A percentile compares a stretch with the other conserved stretches of the same genome.
Conservation (phyloP, 2,797 vertebrate genomes). For the Lerista edwardsae region DNA sequence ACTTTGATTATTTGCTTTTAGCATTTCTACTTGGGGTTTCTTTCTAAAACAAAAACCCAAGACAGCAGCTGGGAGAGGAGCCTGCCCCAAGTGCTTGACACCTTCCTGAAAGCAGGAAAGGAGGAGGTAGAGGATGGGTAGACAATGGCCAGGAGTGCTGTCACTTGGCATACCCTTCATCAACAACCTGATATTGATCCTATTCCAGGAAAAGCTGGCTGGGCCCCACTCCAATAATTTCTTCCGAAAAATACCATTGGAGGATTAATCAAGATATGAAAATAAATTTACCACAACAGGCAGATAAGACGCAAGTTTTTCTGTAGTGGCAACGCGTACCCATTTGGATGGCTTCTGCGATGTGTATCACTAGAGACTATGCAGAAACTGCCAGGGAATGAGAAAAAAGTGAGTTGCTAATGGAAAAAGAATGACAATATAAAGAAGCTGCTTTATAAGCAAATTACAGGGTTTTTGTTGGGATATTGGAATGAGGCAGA, state of each 20-base stretch:
- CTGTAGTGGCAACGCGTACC: not conserved
- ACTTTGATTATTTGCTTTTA: not conserved
- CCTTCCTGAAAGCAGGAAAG: not conserved
- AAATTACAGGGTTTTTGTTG: slow-evolving; percentile 26
- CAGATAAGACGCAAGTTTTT: not conserved
- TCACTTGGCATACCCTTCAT: not conserved
- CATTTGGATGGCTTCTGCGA: slow-evolving; percentile 50
- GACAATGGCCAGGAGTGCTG: not conserved
- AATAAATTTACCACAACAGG: too few species aligned
- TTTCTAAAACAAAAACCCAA: not conserved
- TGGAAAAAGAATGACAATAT: slow-evolving; percentile 25
- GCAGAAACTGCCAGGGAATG: slow-evolving; percentile 43
- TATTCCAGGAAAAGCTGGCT: not conserved
- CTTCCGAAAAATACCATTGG: not conserved
- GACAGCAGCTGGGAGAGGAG: not conserved
- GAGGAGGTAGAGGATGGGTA: not conserved
- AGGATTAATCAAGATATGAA: not conserved
- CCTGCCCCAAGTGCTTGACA: not conserved
- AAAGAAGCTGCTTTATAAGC: slow-evolving; percentile 54
- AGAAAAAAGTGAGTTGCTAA: slow-evolving; percentile 41
- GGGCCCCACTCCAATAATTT: not conserved
- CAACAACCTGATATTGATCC: not conserved
- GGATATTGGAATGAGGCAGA: too few species aligned
- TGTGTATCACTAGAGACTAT: slow-evolving; percentile 32
- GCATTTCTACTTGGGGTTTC: not conserved